Evolutionary conservation across 2,113 vertebrate species (phyloP).

Genomic region (Lathamus discolor): DNA sequence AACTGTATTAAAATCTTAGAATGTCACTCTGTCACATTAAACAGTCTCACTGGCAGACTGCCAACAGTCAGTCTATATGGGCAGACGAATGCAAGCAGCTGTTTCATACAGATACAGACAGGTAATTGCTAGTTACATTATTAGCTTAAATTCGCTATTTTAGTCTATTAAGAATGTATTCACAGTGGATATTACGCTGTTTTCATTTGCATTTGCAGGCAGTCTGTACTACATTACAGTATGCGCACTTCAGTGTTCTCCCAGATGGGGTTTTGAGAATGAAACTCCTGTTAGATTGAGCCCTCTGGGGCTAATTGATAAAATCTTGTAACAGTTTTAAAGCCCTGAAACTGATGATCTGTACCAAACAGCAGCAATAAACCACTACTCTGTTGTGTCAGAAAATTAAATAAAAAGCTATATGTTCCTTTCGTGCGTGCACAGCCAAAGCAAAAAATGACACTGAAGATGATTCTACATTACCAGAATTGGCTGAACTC

Average conservation of each 20-base stretch:
- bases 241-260: background rate
- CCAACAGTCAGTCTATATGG: background rate
- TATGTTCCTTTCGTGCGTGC: accelerated
- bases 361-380: background rate
- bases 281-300: background rate
- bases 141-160: background rate
- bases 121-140: background rate
- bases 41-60: background rate
- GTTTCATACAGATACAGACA: background rate
- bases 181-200: background rate
- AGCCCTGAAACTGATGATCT: background rate
- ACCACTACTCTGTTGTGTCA: background rate
- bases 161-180: background rate
- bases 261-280: background rate
- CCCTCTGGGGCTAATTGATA: background rate
- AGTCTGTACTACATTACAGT: background rate
- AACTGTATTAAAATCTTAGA: background rate
- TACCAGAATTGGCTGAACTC: background rate
- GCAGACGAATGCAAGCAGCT: background rate
- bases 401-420: background rate
- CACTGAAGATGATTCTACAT: background rate
- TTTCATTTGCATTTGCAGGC: background rate
- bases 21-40: background rate
- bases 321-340: background rate
- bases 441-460: background rate